A percentile compares a stretch with the other conserved stretches of the same genome.
phyloP scores from a whole-genome alignment of 1,140 invertebrate genomes.

The Drosophila chauvacae region DNA sequence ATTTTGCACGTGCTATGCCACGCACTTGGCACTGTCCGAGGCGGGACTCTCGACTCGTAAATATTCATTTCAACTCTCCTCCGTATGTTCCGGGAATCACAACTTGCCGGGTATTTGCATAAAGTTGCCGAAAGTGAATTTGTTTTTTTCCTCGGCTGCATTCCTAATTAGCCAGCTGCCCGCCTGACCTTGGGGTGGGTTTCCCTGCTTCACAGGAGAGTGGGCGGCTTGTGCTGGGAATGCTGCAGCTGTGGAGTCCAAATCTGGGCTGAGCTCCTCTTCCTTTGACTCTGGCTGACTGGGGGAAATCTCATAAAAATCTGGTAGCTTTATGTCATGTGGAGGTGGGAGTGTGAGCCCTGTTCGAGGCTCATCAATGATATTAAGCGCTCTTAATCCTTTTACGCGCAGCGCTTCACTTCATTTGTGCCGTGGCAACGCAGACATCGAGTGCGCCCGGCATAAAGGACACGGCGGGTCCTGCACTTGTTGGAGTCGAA shows the following conservation, averaged over 20 bases:
- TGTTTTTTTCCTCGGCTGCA: conserved; percentile 54
- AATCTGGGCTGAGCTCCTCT: conserved; percentile 60
- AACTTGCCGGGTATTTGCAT: conserved; percentile 69
- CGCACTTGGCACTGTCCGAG: conserved; percentile 23
- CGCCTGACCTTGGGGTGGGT: conserved; percentile 61
- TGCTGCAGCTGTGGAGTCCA: conserved; percentile 60
- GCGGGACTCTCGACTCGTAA: conserved; percentile 57
- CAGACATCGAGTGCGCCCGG: conserved; percentile 14
- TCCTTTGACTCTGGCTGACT: conserved; percentile 22
- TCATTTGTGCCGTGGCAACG: conserved; percentile 56
- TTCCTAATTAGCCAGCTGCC: conserved; percentile 65
- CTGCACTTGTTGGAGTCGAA: conserved; percentile 36
- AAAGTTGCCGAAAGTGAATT: conserved; percentile 66
- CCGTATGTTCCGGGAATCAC: conserved; percentile 50
- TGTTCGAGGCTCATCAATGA: conserved; percentile 71
- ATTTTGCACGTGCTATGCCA: conserved; percentile 72
- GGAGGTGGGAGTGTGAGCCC: conserved; percentile 8
- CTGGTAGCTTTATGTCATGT: conserved; percentile 40
- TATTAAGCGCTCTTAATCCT: conserved; percentile 82
- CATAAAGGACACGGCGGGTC: conserved; percentile 24
- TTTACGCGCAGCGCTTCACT: conserved; percentile 69
- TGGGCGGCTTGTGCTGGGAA: conserved; percentile 33
- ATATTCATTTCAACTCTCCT: conserved; percentile 74
- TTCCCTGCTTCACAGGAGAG: not conserved
- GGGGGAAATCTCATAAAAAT: conserved; percentile 57